A percentile compares a stretch with the other conserved stretches of the same genome.
Evolutionary conservation across 2,113 vertebrate species (phyloP).

Genomic region (Apeltes quadracus): DNA sequence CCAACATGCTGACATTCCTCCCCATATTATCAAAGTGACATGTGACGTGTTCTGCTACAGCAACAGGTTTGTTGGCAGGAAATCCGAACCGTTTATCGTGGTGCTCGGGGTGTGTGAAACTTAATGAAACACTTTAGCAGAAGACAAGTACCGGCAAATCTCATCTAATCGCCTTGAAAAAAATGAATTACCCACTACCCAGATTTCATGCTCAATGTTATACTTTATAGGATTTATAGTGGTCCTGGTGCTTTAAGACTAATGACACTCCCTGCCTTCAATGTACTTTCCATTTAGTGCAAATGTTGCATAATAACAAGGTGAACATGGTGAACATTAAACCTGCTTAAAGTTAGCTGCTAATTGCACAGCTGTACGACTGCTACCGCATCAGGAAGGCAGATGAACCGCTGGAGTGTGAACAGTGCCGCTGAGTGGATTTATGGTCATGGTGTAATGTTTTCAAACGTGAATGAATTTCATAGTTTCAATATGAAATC

Average conservation of each 20-base stretch:
- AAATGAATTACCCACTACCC: slow-evolving; percentile 15
- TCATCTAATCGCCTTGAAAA: slow-evolving; percentile 20
- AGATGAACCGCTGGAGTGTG: not conserved
- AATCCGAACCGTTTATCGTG: slow-evolving; percentile 31
- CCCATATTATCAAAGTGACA: slow-evolving; percentile 29
- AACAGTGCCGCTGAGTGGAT: not conserved
- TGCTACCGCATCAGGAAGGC: not conserved
- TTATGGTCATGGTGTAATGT: not conserved
- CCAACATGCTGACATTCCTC: slow-evolving; percentile 50
- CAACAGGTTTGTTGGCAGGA: slow-evolving; percentile 38
- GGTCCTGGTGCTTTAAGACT: not conserved
- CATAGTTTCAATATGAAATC: not conserved
- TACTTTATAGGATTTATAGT: not conserved
- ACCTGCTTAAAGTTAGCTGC: slow-evolving; percentile 3
- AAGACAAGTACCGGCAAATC: slow-evolving; percentile 31
- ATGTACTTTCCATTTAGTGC: not conserved
- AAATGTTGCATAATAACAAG: not conserved
- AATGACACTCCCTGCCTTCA: not conserved
- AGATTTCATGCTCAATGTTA: not conserved
- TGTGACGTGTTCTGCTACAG: slow-evolving; percentile 8
- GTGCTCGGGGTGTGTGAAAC: slow-evolving; percentile 32
- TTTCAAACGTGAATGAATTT: slow-evolving; percentile 1
- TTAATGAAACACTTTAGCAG: slow-evolving; percentile 42
- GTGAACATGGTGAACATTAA: not conserved
- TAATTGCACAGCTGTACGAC: not conserved